Evolutionary conservation across 2,888 invertebrate species (phyloP), one percentile per base, ranked within the genome.

Genomic region (Osmoderma eremita): DNA sequence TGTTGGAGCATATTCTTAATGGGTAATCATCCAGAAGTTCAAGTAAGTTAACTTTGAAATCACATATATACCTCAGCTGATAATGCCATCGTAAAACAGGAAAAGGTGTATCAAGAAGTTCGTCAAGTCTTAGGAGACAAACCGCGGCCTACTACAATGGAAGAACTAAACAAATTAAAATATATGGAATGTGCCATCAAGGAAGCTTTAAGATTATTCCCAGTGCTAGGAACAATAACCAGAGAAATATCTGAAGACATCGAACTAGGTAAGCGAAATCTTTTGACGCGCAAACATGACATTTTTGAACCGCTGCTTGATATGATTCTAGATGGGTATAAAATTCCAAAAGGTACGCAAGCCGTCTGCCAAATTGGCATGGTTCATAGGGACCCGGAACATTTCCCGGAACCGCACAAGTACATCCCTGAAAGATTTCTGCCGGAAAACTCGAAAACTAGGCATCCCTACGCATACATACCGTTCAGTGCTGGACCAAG

Each of bases 381-480:
- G 22, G 68, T 78, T 15, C 84, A 85, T 69, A 73, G 79, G 24
- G 79, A 83, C 70, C 73, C 75, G 10, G 65, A 71, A 67, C 70
- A 75, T 48, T 78, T 75, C 63, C 77, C 77, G 1, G 71, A 78
- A n/a, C 78, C 78, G 18, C 73, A 78, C 36, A 69, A 70, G 20
- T 78, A 77, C 67, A 72, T 78, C 67, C 78, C 78, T 1, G 78
- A 78, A 65, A 72, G 75, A 38, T 78, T 78, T 70, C 63, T 78
- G 12, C 77, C 78, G 4, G 78, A 78, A 69, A 73, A 70, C 24
- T 63, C 71, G 13, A 70, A 72, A 56, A 70, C 72, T 17, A 70
- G 78, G 15, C 78, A 78, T 70, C 77, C 78, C 8, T 78, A 73
- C 54, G 73, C 78, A 5, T 78, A 75, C 53, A 71, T 78, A 13